Base-by-base conservation (phyloP, 2,797 vertebrate genomes). In the Allochrocebus solatus region DNA sequence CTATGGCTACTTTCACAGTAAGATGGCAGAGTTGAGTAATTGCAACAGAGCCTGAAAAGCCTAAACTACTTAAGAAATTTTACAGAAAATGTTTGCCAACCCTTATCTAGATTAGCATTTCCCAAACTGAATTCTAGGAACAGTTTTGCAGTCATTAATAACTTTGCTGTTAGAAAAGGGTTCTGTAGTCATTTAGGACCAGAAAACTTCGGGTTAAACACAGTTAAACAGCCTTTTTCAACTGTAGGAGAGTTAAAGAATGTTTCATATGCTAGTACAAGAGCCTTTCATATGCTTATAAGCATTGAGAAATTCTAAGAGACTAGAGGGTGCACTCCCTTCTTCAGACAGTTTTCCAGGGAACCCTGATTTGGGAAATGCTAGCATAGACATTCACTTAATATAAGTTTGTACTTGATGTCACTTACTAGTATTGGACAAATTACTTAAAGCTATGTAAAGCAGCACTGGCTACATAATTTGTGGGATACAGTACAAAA, bases 331-430 rank as follows among this genome's bases (percentile, higher is more conserved):
- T 89, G 13, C 26, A 59, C 95, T 93, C 67, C 46, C 11, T 41
- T 85, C 67, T 86, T 2, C 8, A 81, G 75, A 93, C 28, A 41
- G 64, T 93, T n/a, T 91, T 84, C 22, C 0, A 75, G 17, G 16
- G 55, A 88, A 93, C 14, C 24, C 55, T 89, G 50, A 74, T 41
- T 89, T 91, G 80, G 50, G 43, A 92, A 96, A 91, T 95, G 33
- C 55, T 88, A 39, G 19, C 6, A 50, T 96, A 87, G 70, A 79
- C 39, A 90, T 89, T 97, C n/a, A 90, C 70, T 80, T 94, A 83
- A 83, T 30, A 67, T 50, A 90, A 82, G 7, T 90, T 94, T 79
- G 21, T 93, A 89, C 24, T 79, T 74, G 70, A 81, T 94, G 46
- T 67, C 61, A 83, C 50, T 95, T 92, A 89, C 39, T 92, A 82